Evolutionary conservation across 2,113 vertebrate genomes (phyloP).

Genomic region (Osmerus mordax): DNA sequence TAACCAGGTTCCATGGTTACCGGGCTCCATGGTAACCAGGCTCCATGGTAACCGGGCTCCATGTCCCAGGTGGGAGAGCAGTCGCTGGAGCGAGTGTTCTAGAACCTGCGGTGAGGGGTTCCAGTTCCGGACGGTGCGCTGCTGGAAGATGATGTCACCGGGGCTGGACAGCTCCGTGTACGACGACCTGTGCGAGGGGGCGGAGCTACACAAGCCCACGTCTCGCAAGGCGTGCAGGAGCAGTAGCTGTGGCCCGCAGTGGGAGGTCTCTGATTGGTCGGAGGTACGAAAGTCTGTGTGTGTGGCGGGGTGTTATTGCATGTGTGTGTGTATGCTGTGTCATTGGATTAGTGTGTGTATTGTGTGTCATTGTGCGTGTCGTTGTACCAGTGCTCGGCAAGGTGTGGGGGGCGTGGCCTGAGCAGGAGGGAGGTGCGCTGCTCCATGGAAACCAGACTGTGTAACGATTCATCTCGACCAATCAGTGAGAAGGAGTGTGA

Average conservation of each 20-base stretch:
- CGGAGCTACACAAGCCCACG: conserved; percentile 80
- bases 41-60: too few relatives aligned
- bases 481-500: conserved; percentile 68
- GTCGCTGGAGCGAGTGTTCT: conserved; percentile 86
- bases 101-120: conserved; percentile 82
- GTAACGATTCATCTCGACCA: conserved; percentile 73
- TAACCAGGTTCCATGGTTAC: too few relatives aligned
- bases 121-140: conserved; percentile 84
- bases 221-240: conserved; percentile 82
- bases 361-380: background rate
- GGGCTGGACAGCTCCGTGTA: conserved; percentile 89
- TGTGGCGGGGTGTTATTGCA: background rate
- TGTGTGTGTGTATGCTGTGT: conserved; percentile 6
- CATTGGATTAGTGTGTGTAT: background rate
- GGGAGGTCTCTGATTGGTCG: conserved; percentile 82
- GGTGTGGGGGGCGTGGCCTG: conserved; percentile 70
- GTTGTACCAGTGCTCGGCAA: conserved; percentile 75
- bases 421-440: conserved; percentile 82
- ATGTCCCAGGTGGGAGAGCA: conserved; percentile 83
- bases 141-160: conserved; percentile 88
- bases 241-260: conserved; percentile 85
- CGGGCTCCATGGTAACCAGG: too few relatives aligned
- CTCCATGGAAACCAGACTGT: conserved; percentile 74
- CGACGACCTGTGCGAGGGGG: conserved; percentile 79
- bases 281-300: conserved; percentile 66